Evolutionary conservation across 1,140 invertebrate genomes (phyloP), one percentile per base, ranked within the genome.

Genomic region (Papilio glaucus): DNA sequence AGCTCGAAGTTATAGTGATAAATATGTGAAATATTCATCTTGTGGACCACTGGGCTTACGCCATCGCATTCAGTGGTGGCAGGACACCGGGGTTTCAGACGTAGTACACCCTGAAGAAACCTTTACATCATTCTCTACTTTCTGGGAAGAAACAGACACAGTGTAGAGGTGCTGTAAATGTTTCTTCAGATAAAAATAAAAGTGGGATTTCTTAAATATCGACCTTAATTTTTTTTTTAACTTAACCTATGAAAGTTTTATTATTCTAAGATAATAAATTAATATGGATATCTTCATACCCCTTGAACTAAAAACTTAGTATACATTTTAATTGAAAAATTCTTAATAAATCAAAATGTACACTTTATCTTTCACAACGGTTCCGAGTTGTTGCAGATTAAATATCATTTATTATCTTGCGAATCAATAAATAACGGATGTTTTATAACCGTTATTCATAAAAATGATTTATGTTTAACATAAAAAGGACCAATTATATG

Each of bases 391-490:
- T 57, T 57, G 49, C 21, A 12, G 49, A 57, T 57, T 24, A 24
- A 57, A 57, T 57, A 57, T 26, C 21, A 57, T 57, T 57, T 57
- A 33, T 33, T 33, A 57, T 57, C 49, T 21, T 10, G 10, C 21
- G 49, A 24, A 57, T 57, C 21, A 24, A 57, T 24, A 24, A 57
- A 57, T 57, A 57, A 57, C 49, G 49, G 49, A 26, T 24, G 49
- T 57, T 57, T 57, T 45, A 45, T 57, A 57, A 57, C 49, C 24
- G 49, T 57, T 53, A 12, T 53, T 18, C 9, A 57, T 24, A 53
- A 53, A 39, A 41, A 13, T 26, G 49, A 57, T 57, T 57, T 57
- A 24, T 57, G 49, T 57, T 57, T 24, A 26, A 57, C 10, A 21
- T 10, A 21, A 45, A 15, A 57, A 4, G 24, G 49, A 57, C 9